Evolutionary conservation across 2,113 vertebrate genomes (phyloP), one percentile per base, ranked within the genome.

Genomic region (Dryoscopus gambensis): DNA sequence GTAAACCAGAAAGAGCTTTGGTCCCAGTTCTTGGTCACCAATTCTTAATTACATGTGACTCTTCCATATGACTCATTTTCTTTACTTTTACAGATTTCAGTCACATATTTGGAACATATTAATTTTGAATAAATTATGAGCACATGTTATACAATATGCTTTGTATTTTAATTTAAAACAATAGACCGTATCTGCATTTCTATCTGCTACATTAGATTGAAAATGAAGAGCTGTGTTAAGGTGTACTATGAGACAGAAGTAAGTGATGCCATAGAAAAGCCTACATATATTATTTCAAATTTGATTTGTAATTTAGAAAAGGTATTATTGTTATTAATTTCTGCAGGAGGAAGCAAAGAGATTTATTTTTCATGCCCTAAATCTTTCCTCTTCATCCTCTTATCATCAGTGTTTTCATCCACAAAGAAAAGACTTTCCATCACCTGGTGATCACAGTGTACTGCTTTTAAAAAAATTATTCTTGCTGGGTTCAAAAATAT

Each of bases 101-200:
- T 87, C 63, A 83, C 39, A 19, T 69, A 39, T 76, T 86, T 67
- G 28, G 49, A 95, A 71, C 11, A 39, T 42, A 37, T 11, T 67
- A 18, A 25, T 80, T 56, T 46, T 50, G 77, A 96, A 90, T 74
- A 79, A 91, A 69, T 84, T 75, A 63, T 28, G 17, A 94, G 25
- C 19, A 46, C 55, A 35, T 62, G 23, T 87, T 89, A 27, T 11
- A 5, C 19, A 62, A 57, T 63, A 35, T 23, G 16, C 10, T 81
- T 90, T 94, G 17, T 94, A 31, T 94, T 96, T 95, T 95, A 94
- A 95, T 94, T 87, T 55, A 89, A 93, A 95, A 52, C 28, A 9
- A 62, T 84, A 89, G 91, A 71, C 40, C 10, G 9, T 78, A 77
- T 64, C 69, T 95, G 30, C 8, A 18, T 89, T 90, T 35, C 35